phyloP scores from a whole-genome alignment of 1,140 invertebrate genomes.

The Rhagoletis pomonella region DNA sequence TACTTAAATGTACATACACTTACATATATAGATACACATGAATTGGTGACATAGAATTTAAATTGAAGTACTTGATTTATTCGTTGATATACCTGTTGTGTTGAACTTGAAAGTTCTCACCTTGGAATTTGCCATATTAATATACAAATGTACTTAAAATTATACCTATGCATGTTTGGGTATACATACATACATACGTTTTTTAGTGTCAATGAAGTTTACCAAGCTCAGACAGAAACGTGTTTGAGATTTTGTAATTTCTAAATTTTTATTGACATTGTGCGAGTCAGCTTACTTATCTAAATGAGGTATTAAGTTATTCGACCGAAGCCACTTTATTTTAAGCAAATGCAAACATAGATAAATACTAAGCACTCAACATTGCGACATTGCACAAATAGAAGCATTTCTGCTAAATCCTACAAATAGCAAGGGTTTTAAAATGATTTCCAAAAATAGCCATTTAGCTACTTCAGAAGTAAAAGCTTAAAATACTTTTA shows the following conservation, averaged over 20 bases:
- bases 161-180: no score
- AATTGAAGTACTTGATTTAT: no score
- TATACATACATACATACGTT: no score
- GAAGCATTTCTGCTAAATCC: background rate
- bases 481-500: background rate
- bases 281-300: background rate
- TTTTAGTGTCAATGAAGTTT: background rate
- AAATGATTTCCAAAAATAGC: slow-evolving; percentile 1
- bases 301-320: background rate
- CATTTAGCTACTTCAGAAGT: background rate
- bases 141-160: background rate
- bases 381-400: background rate
- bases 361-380: background rate
- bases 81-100: no score
- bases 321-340: background rate
- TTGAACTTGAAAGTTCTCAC: background rate
- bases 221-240: background rate
- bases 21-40: no score
- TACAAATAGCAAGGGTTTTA: background rate
- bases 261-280: slow-evolving; percentile 6
- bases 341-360: background rate
- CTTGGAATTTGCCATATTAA: slow-evolving; percentile 1
- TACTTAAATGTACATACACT: no score
- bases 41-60: no score
- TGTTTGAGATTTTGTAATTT: background rate